Evolutionary conservation across 2,888 invertebrate species (phyloP).

Genomic region (Atethmia centrago): DNA sequence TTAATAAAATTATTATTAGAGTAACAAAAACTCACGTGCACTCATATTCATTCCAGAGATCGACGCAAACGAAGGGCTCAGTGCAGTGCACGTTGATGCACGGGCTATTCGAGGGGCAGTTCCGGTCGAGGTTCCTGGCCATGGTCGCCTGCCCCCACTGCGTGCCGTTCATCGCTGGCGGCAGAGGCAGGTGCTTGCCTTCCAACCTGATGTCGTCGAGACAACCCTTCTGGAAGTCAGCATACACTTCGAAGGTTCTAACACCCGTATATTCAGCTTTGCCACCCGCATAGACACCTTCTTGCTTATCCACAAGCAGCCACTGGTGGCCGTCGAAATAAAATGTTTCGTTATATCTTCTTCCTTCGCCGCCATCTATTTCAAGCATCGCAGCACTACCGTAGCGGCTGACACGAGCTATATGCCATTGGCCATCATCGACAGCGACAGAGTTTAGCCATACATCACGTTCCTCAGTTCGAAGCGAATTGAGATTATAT

Average conservation of each 20-base stretch:
- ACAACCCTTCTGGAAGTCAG: conserved; percentile 97
- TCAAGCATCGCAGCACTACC: conserved; percentile 98
- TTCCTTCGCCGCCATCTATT: conserved; percentile 98
- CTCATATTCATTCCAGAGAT: conserved; percentile 99
- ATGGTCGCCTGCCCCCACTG: conserved; percentile 99
- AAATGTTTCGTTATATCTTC: conserved; percentile 98
- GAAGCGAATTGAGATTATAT: conserved; percentile 97
- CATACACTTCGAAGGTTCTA: conserved; percentile 97
- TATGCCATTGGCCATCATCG: conserved; percentile 99
- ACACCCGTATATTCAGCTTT: conserved; percentile 99
- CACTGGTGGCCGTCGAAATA: conserved; percentile 97
- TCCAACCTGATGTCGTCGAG: conserved; percentile 95
- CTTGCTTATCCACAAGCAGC: conserved; percentile 97
- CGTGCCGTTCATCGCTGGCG: conserved; percentile 98
- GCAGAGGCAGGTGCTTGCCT: conserved; percentile 98
- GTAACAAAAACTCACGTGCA: conserved; percentile 96
- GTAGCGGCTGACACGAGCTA: conserved; percentile 96
- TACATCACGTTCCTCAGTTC: conserved; percentile 97
- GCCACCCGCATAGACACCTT: conserved; percentile 98
- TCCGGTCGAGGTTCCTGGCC: conserved; percentile 97
- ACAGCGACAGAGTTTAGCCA: conserved; percentile 97
- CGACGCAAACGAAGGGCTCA: conserved; percentile 98
- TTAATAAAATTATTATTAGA: conserved; percentile 15
- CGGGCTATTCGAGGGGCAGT: conserved; percentile 98
- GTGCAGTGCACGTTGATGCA: conserved; percentile 98